phyloP scores from a whole-genome alignment of 2,888 invertebrate genomes.

The Pseudococcus viburni region DNA sequence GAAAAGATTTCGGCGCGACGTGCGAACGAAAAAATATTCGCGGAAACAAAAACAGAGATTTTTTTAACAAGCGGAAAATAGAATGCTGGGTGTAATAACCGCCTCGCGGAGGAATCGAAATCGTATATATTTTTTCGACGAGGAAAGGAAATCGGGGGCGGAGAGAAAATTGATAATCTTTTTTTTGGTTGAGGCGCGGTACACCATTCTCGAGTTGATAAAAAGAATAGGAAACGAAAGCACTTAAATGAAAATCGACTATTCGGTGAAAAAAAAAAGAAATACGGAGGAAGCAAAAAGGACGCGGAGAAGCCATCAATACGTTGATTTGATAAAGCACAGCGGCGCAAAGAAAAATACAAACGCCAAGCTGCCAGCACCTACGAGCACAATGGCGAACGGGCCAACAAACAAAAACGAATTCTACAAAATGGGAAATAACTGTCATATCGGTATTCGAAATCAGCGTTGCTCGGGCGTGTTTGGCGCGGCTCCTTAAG shows the following conservation, averaged over 20 bases:
- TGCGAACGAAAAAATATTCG: not conserved
- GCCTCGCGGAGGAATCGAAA: slow-evolving; percentile 44
- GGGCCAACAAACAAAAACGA: slow-evolving; percentile 2
- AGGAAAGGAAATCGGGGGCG: not conserved
- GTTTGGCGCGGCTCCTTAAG: slow-evolving; percentile 1
- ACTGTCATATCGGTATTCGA: slow-evolving; percentile 59
- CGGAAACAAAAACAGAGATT: slow-evolving; percentile 28
- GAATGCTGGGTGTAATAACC: slow-evolving; percentile 42
- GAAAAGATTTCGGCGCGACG: not conserved
- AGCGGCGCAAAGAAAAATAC: slow-evolving; percentile 44
- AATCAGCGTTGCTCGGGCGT: slow-evolving; percentile 25
- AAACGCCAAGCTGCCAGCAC: slow-evolving; percentile 5
- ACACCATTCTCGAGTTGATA: slow-evolving; percentile 52
- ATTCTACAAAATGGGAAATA: slow-evolving; percentile 58
- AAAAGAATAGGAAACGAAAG: slow-evolving; percentile 59
- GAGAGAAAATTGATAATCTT: slow-evolving; percentile 59
- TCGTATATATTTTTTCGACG: slow-evolving; percentile 7
- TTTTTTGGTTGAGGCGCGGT: not conserved
- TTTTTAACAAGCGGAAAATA: slow-evolving; percentile 59
- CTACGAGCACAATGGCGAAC: slow-evolving; percentile 28
- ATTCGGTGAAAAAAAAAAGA: not conserved
- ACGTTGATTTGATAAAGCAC: slow-evolving; percentile 56
- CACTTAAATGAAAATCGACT: slow-evolving; percentile 61
- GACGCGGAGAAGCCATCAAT: slow-evolving; percentile 53
- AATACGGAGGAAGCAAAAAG: not conserved